Conservation (phyloP, 2,888 invertebrate genomes). For the Cistogaster globosa region DNA sequence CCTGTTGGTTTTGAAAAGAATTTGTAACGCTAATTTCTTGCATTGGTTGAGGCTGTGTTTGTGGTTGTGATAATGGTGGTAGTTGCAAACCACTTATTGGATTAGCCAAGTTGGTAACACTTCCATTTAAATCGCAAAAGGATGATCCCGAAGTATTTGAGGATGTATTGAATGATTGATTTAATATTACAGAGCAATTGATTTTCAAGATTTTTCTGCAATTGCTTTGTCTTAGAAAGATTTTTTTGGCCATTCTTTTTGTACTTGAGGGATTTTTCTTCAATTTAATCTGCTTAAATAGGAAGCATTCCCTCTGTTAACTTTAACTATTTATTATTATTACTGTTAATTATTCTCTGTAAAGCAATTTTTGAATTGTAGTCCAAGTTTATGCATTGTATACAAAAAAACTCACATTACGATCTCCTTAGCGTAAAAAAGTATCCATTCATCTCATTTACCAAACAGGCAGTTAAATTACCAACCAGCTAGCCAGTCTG, state of each 20-base stretch:
- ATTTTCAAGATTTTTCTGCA: too few relatives aligned
- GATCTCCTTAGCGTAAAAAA: slow-evolving; percentile 52
- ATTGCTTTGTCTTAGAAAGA: too few relatives aligned
- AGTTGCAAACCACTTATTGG: slow-evolving; percentile 39
- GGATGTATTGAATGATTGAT: slow-evolving; percentile 64
- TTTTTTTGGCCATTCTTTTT: too few relatives aligned
- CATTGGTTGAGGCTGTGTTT: slow-evolving; percentile 49
- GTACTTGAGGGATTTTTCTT: too few relatives aligned
- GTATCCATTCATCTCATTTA: slow-evolving; percentile 45
- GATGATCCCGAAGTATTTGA: slow-evolving; percentile 62
- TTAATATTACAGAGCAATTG: slow-evolving; percentile 75
- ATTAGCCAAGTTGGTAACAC: slow-evolving; percentile 46
- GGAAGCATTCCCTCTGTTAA: slow-evolving; percentile 28
- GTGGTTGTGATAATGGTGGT: background rate
- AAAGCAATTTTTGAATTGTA: slow-evolving; percentile 70
- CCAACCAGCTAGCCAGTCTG: slow-evolving; percentile 12
- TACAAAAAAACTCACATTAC: slow-evolving; percentile 32
- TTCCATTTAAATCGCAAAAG: slow-evolving; percentile 63
- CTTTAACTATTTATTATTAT: slow-evolving; percentile 23
- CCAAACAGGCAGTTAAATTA: slow-evolving; percentile 28
- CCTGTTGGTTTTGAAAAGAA: slow-evolving; percentile 53
- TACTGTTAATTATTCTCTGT: slow-evolving; percentile 67
- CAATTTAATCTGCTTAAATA: background rate
- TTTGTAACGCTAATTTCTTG: slow-evolving; percentile 60
- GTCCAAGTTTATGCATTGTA: slow-evolving; percentile 59